Evolutionary conservation across 2,797 vertebrate genomes (phyloP), one percentile per base, ranked within the genome.

Genomic region (Petrocephalus sullivani): DNA sequence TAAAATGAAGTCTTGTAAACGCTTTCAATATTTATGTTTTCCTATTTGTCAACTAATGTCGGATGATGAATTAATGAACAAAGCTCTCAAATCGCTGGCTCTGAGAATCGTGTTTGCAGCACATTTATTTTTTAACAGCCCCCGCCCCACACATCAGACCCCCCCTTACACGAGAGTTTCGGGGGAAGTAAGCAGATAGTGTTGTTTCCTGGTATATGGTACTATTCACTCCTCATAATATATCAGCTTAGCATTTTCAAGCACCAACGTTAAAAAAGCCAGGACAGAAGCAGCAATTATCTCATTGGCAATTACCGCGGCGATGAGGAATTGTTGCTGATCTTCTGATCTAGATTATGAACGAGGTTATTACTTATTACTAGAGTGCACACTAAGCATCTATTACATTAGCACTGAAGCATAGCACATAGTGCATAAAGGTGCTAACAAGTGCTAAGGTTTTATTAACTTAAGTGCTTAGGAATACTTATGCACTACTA

Each of bases 21-120:
- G 94, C 92, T 91, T 96, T 95, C 93, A 96, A 94, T 95, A 95
- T 96, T 95, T 91, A 96, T 95, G 94, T 95, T 95, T 96, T 93
- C 91, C 90, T 96, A 95, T 96, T 96, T 96, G 95, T 96, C 95
- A 96, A 96, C 95, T 94, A 94, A 93, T 94, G 94, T 95, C 95
- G 95, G 94, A 95, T 96, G 93, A 95, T 92, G 92, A 94, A 96
- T 96, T 95, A 92, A 96, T 96, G 95, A 94, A 95, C 95, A 95
- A 94, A 95, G 94, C 93, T 94, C 93, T 94, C 93, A 89, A 91
- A 92, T 90, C 37, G 92, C 93, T 92, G 90, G 93, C 93, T 90
- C 91, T 92, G 94, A 94, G 91, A 91, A 57, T 89, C 90, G 92
- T 95, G 94, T 93, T 94, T 95, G 93, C 93, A 41, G 75, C 2